Evolutionary conservation across 2,797 vertebrate species (phyloP).

Genomic region (Acanthiza pusilla): DNA sequence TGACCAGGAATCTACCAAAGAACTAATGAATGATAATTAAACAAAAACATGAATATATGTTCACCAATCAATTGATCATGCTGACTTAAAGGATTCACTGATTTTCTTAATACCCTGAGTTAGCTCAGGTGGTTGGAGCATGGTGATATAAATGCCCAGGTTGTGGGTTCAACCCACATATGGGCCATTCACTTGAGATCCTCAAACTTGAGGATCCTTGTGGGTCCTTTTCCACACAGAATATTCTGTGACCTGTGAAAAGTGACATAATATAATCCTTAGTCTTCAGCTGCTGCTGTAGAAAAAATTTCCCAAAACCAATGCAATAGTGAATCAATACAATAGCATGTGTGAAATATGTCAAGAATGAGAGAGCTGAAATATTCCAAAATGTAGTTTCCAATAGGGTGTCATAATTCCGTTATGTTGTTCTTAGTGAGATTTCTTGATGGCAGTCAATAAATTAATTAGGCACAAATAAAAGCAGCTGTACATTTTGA

Average conservation of each 20-base stretch:
- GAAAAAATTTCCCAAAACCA: background rate
- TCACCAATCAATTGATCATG: background rate
- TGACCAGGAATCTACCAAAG: background rate
- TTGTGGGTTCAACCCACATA: background rate
- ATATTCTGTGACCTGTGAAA: background rate
- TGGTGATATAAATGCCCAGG: background rate
- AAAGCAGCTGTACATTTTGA: background rate
- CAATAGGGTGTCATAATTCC: background rate
- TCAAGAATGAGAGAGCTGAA: background rate
- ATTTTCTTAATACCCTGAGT: background rate
- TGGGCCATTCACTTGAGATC: background rate
- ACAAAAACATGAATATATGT: background rate
- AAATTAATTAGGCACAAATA: background rate
- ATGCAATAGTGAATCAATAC: background rate
- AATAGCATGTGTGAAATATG: background rate
- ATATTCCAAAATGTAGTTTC: background rate
- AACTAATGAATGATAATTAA: background rate
- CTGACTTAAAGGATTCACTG: background rate
- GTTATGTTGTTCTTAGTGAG: background rate
- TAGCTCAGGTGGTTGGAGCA: background rate
- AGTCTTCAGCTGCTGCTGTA: background rate
- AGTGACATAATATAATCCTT: background rate
- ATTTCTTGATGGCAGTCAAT: background rate
- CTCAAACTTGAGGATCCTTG: background rate
- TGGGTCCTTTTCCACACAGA: fast-evolving